Conservation (phyloP, 37 sponge, comb jelly and placozoan species). For the Aphrocallistes beatrix region DNA sequence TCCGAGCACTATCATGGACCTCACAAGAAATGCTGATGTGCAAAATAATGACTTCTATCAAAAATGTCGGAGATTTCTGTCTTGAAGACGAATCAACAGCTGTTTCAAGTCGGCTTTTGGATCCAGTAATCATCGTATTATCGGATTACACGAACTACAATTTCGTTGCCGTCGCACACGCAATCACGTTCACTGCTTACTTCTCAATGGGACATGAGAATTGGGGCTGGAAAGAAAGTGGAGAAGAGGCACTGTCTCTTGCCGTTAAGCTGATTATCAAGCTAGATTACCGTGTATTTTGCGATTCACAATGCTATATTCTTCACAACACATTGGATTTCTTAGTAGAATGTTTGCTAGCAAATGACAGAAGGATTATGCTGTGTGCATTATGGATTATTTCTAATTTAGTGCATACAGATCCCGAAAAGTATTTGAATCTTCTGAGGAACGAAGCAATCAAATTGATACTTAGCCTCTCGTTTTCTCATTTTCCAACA, state of each 20-base stretch:
- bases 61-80: background rate
- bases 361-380: background rate
- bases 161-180: background rate
- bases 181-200: background rate
- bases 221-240: background rate
- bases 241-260: background rate
- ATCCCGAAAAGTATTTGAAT: background rate
- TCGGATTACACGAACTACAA: background rate
- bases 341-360: background rate
- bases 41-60: background rate
- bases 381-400: background rate
- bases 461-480: background rate
- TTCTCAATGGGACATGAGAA: background rate
- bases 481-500: background rate
- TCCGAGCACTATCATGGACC: background rate
- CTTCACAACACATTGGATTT: background rate
- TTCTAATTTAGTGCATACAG: background rate
- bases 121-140: background rate
- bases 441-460: background rate
- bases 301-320: background rate
- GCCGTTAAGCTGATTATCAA: background rate
- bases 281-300: background rate
- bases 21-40: background rate
- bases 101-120: background rate
- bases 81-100: background rate